A percentile compares a stretch with the other conserved stretches of the same genome.
These are phyloP conservation scores for Prosapia bicincta DNA, from an alignment of 2,888 invertebrate genomes.

Conservation along the genomic window DNA sequence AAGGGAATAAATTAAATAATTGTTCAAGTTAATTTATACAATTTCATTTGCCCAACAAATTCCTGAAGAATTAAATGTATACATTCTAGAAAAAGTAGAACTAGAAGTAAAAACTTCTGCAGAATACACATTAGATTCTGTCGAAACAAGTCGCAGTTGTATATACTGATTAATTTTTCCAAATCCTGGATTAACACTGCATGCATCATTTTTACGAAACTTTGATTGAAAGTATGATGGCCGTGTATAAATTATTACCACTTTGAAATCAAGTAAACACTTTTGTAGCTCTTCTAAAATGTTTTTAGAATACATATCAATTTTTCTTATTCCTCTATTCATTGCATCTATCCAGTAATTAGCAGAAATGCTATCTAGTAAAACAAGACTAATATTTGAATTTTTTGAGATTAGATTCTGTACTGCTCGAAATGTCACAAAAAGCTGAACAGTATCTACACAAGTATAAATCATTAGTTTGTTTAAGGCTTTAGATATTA, in stretches of 20 bases:
- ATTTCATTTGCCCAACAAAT: slow-evolving; percentile 4
- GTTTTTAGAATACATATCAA: slow-evolving; percentile 41
- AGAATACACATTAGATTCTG: background rate
- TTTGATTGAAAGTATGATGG: slow-evolving; percentile 49
- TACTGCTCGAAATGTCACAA: slow-evolving; percentile 44
- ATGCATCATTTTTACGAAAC: background rate
- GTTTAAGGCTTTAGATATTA: slow-evolving; percentile 42
- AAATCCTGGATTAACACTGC: background rate
- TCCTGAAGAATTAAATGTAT: slow-evolving; percentile 5
- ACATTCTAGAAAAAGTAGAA: background rate
- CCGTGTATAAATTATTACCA: slow-evolving; percentile 53
- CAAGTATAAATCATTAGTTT: slow-evolving; percentile 47
- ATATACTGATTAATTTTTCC: slow-evolving; percentile 14
- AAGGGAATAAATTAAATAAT: too few species aligned
- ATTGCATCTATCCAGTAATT: slow-evolving; percentile 50
- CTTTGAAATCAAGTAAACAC: slow-evolving; percentile 51
- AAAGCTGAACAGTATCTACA: slow-evolving; percentile 45
- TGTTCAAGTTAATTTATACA: too few species aligned
- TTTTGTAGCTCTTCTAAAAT: slow-evolving; percentile 48
- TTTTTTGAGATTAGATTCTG: slow-evolving; percentile 47
- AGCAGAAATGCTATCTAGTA: slow-evolving; percentile 51
- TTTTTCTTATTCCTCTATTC: slow-evolving; percentile 37
- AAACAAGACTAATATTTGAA: slow-evolving; percentile 47
- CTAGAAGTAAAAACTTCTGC: slow-evolving; percentile 3
- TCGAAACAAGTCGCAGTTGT: background rate